Evolutionary conservation across 2,113 vertebrate species (phyloP).

Genomic region (Heloderma charlesbogerti): DNA sequence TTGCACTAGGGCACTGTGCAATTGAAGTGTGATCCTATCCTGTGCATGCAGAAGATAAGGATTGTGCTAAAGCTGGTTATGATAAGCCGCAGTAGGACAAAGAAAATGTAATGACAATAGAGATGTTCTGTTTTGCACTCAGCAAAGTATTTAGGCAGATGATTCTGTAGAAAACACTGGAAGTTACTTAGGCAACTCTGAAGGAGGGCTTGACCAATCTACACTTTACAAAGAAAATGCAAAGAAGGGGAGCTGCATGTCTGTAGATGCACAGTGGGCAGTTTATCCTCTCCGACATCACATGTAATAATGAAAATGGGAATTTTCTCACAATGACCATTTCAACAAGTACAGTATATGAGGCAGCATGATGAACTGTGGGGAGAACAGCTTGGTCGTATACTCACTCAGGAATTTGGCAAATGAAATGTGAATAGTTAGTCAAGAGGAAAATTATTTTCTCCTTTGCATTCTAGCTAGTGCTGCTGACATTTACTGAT

Average conservation of each 20-base stretch:
- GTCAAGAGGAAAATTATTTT: slow-evolving; percentile 4
- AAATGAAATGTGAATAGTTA: not conserved
- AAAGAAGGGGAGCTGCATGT: not conserved
- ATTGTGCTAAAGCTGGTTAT: not conserved
- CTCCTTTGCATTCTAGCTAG: not conserved
- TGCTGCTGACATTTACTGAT: slow-evolving; percentile 5
- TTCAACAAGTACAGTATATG: not conserved
- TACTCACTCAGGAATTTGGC: not conserved
- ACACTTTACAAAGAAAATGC: not conserved
- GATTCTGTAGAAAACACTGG: not conserved
- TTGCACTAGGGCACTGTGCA: not conserved
- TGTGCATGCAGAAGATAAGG: not conserved
- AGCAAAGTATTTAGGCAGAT: not conserved
- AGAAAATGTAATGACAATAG: not conserved
- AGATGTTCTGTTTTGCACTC: not conserved
- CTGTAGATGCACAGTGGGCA: not conserved
- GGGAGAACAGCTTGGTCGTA: not conserved
- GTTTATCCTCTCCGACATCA: not conserved
- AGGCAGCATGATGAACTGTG: not conserved
- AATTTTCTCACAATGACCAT: not conserved
- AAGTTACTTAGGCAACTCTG: not conserved
- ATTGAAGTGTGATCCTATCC: not conserved
- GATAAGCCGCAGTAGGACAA: not conserved
- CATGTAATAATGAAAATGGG: not conserved
- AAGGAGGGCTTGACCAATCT: not conserved